These are phyloP conservation scores for Poeciliopsis gracilis DNA, from an alignment of 2,797 vertebrate genomes.

Conservation along the genomic window DNA sequence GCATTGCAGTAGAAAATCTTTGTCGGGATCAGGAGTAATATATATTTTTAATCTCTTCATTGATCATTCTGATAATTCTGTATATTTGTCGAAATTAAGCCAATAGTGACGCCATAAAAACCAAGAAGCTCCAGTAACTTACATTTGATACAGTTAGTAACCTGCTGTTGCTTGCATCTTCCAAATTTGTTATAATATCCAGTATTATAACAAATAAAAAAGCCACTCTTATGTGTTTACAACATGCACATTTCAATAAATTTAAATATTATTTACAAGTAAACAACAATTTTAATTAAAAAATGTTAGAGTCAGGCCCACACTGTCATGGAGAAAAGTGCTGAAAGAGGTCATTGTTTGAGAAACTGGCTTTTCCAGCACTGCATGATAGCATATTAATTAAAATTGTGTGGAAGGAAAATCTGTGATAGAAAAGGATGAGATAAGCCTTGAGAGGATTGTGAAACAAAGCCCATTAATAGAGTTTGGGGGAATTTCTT, in stretches of 20 bases:
- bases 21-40: not conserved
- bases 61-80: not conserved
- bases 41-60: not conserved
- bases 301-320: not conserved
- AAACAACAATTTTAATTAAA: not conserved
- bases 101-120: not conserved
- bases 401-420: not conserved
- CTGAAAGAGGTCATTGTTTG: not conserved
- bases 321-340: not conserved
- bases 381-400: not conserved
- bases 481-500: not conserved
- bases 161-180: not conserved
- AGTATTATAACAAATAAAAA: not conserved
- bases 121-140: not conserved
- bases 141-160: not conserved
- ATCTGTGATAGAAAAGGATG: not conserved
- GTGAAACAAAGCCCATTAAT: not conserved
- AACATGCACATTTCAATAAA: not conserved
- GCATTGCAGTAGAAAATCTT: not conserved
- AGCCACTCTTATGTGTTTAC: not conserved
- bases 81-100: not conserved
- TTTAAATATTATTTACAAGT: not conserved
- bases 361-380: not conserved
- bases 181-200: too few species aligned
- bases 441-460: not conserved